Percentiles rank a stretch among this genome's conserved stretches.
These are phyloP conservation scores for Cydia amplana DNA, from an alignment of 1,140 invertebrate species.

Conservation along the genomic window DNA sequence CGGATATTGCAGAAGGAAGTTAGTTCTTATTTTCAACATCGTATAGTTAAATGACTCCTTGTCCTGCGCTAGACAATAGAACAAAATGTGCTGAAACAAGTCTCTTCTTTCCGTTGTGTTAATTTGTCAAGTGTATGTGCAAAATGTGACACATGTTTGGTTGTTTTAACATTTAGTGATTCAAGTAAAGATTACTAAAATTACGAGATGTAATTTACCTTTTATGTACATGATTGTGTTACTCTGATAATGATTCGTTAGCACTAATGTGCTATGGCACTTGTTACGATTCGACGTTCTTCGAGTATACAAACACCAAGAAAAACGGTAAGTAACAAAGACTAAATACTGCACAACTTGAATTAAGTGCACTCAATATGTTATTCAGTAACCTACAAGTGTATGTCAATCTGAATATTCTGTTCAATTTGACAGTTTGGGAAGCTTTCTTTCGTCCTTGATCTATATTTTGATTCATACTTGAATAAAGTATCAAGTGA, in stretches of 20 bases:
- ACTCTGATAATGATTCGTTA: slow-evolving; percentile 71
- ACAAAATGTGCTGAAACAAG: slow-evolving; percentile 20
- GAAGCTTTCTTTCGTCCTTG: slow-evolving; percentile 35
- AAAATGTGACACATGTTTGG: slow-evolving; percentile 24
- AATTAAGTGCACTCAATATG: neutral
- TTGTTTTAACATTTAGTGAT: slow-evolving; percentile 57
- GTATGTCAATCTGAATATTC: neutral
- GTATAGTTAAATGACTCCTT: slow-evolving; percentile 18
- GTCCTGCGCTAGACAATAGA: slow-evolving; percentile 12
- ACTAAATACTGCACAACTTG: slow-evolving; percentile 47
- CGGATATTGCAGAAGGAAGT: slow-evolving; percentile 32
- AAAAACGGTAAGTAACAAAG: slow-evolving; percentile 72
- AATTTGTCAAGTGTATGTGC: slow-evolving; percentile 22
- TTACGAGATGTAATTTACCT: slow-evolving; percentile 70
- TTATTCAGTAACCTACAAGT: slow-evolving; percentile 16
- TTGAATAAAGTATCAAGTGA: neutral
- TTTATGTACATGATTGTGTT: slow-evolving; percentile 76
- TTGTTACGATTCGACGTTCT: slow-evolving; percentile 76
- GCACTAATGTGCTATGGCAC: slow-evolving; percentile 76
- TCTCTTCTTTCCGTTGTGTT: neutral
- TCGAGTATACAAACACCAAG: slow-evolving; percentile 75
- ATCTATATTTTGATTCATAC: slow-evolving; percentile 25
- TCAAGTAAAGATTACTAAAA: slow-evolving; percentile 54
- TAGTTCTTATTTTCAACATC: slow-evolving; percentile 33
- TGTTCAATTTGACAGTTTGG: slow-evolving; percentile 36